Evolutionary conservation across 2,797 vertebrate genomes (phyloP), one percentile per base, ranked within the genome.

Genomic region (Synaphobranchus kaupii): DNA sequence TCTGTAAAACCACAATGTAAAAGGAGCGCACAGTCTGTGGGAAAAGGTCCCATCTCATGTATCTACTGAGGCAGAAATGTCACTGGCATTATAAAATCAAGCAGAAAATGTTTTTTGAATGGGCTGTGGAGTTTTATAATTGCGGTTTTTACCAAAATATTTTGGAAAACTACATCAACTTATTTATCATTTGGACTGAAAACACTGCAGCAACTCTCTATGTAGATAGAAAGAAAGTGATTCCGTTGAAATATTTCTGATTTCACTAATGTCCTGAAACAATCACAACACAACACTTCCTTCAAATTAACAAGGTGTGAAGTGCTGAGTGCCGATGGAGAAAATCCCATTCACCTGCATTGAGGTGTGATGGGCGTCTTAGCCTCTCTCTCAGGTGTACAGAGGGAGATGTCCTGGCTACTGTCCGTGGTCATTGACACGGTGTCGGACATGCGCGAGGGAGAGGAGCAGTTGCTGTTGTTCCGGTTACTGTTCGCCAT

Each of bases 401-500:
- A 98, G 88, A 98, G 95, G 85, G 98, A 98, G 93, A 97, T 96
- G 91, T 99, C 98, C 93, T 98, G 98, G 92, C 98, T 99, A 93
- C 98, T 99, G 90, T 98, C 98, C 5, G 98, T 99, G 92, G 99
- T 99, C 93, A 99, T 94, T 87, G 98, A 99, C 94, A 99, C 97
- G 0, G 98, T 99, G 94, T 99, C 98, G 0, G 98, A 99, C 98
- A 99, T 99, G 91, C 97, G 98, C 56, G 98, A 99, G 3, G 98
- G 98, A n/a, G 98, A 99, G 2, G 98, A 99, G 90, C 98, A 99
- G 94, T 99, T 99, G 89, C 98, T 99, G 94, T 99, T 99, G 96
- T 99, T 99, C 93, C 99, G 98, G 95, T 99, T 99, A 93, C 98
- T 99, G 90, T 99, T 99, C 91, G 97, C 98, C 7, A 97, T 98